Evolutionary conservation across 2,888 invertebrate species (phyloP), one percentile per base, ranked within the genome.

Genomic region (Pachliopta kotzebuea): DNA sequence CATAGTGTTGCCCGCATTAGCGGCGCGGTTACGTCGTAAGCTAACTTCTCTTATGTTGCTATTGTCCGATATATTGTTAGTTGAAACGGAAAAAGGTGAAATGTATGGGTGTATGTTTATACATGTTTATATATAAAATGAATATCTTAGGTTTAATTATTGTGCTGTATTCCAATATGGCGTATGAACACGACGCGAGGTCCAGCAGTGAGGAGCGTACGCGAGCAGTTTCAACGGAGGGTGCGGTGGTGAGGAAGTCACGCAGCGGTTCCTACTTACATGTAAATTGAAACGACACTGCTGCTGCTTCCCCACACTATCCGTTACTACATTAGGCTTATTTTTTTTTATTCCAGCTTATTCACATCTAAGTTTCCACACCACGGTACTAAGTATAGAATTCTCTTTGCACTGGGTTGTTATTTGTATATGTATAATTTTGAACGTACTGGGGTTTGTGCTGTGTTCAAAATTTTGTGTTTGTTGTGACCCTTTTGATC

Each of bases 131-230:
- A 88, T 88, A 62, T 62, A 65, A 52, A 88, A 86, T 86, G 87
- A 87, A 82, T 88, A 89, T 88, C 76, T 79, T 90, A 90, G 88
- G 87, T 87, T 90, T 37, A 90, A 88, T 88, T 86, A 37, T 88
- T 83, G 88, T 88, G 89, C 86, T 86, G 89, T 88, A 72, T 83
- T 83, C 81, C 81, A 78, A 76, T 79, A 79, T 76, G 68, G 73
- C 37, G 72, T 74, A 72, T 71, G 37, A 72, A 75, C 71, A 66
- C 18, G 29, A 56, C 74, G 75, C 72, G 49, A 73, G 73, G 71
- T 73, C 31, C 37, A 56, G 59, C 42, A 49, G 26, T 37, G 20
- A 31, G 56, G n/a, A 56, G 21, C 56, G 20, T 56, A 37, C 42
- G 23, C 56, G 2, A n/a, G 55, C 14, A 24, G 56, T 56, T 18